phyloP scores from a whole-genome alignment of 2,113 vertebrate genomes.

The Zosterops japonicus region DNA sequence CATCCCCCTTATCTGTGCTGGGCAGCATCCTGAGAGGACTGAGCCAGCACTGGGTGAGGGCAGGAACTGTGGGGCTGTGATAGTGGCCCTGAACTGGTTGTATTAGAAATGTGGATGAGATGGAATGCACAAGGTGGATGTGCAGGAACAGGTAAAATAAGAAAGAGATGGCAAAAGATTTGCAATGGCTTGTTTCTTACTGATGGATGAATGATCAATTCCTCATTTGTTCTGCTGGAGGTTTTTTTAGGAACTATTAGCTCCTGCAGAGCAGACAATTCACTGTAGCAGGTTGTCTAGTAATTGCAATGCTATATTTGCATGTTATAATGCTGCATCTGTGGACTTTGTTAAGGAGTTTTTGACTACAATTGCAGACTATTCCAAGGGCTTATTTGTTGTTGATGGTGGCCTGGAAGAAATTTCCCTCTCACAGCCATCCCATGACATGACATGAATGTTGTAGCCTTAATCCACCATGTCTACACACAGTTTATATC shows the following conservation, averaged over 20 bases:
- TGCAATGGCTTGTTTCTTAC: background rate
- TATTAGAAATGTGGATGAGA: background rate
- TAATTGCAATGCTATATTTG: background rate
- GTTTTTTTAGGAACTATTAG: background rate
- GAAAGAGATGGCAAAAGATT: background rate
- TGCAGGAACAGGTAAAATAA: background rate
- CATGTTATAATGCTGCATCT: background rate
- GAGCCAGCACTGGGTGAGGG: background rate
- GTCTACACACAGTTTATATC: background rate
- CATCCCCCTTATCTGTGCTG: background rate
- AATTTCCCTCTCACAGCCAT: background rate
- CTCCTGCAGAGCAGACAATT: background rate
- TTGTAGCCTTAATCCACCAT: background rate
- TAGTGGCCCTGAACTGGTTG: background rate
- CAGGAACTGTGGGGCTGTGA: background rate
- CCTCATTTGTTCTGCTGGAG: fast-evolving
- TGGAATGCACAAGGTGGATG: background rate
- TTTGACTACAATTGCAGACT: background rate
- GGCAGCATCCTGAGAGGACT: background rate
- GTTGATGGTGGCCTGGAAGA: background rate
- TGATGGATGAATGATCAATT: fast-evolving
- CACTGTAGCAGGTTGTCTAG: background rate
- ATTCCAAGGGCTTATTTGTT: background rate
- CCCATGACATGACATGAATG: background rate
- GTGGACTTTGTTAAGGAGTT: background rate